Percentiles rank a stretch among this genome's conserved stretches.
Conservation (phyloP, 2,797 vertebrate species). For the Chaetodon trifasciatus region DNA sequence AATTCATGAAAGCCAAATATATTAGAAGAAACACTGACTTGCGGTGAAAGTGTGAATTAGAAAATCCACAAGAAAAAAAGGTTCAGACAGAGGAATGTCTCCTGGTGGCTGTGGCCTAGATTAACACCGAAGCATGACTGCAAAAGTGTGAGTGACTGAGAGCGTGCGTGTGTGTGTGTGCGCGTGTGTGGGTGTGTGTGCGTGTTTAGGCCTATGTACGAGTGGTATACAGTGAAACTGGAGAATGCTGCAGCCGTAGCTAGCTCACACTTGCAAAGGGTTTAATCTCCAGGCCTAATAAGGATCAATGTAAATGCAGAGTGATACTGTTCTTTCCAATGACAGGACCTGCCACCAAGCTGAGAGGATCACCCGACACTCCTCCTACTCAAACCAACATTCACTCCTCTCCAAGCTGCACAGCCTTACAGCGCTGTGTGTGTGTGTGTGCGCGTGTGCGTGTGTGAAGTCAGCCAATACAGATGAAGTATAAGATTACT, state of each 20-base stretch:
- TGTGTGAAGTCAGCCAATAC: conserved; percentile 41
- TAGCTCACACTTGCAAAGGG: conserved; percentile 64
- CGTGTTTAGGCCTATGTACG: conserved; percentile 35
- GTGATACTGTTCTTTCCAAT: conserved; percentile 80
- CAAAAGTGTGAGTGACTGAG: conserved; percentile 33
- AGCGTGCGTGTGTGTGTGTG: background rate
- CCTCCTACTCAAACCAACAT: conserved; percentile 64
- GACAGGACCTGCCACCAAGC: conserved; percentile 74
- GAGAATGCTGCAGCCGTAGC: conserved; percentile 53
- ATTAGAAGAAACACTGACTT: conserved; percentile 36
- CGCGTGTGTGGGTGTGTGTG: conserved; percentile 17
- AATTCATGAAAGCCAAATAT: conserved; percentile 47
- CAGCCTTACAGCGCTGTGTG: conserved; percentile 34
- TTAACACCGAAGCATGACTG: conserved; percentile 68
- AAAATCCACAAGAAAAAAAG: conserved; percentile 39
- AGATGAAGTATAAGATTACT: conserved; percentile 61
- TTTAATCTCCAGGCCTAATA: conserved; percentile 84
- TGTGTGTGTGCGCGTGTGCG: background rate
- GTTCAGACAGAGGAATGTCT: conserved; percentile 54
- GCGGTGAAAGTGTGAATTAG: conserved; percentile 49
- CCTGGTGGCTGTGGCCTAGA: conserved; percentile 59
- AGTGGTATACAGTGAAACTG: conserved; percentile 47
- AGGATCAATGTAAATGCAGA: conserved; percentile 87
- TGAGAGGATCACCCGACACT: conserved; percentile 78
- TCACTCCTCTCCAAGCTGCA: conserved; percentile 52